Evolutionary conservation across 2,113 vertebrate genomes (phyloP), one percentile per base, ranked within the genome.

Genomic region (Eudyptes chrysolophus): DNA sequence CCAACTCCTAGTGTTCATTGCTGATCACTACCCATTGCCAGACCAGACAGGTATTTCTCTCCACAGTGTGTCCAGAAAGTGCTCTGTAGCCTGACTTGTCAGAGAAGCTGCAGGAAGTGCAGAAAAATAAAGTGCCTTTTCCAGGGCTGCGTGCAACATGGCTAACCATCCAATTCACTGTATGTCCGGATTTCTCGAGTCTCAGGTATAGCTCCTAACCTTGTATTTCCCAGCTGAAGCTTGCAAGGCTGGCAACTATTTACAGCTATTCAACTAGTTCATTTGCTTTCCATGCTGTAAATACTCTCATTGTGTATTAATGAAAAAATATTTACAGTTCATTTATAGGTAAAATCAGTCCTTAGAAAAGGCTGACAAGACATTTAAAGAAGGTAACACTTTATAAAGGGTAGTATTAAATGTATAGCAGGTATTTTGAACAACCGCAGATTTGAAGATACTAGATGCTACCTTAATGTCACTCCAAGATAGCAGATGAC

Each of bases 41-140:
- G 69, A 79, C 21, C 70, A 74, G 81, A 75, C 7, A 13, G 5
- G 19, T 64, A 19, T 49, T 93, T 77, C 79, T 92, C 57, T 57
- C 87, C 93, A 94, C 91, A 86, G 84, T 77, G 84, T 90, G 62
- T 92, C 72, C 71, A 96, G 70, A 92, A 92, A 94, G 91, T 89
- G 87, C 78, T 92, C 82, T 80, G 87, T 85, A 89, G 74, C 89
- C 91, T 79, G 70, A 80, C 84, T 89, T 76, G 65, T 77, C 84
- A 91, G 36, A 90, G 48, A 94, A 91, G 54, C 89, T 89, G 82
- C 62, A 87, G 71, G 68, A 95, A 34, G 57, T 94, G 70, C 85
- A 94, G 69, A 77, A 89, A 87, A 89, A 86, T 86, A 74, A 89
- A 93, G 90, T 92, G 92, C 79, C 95, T 97, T 84, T 89, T 85